Conservation (phyloP, 2,888 invertebrate species). For the Elysia crispata region DNA sequence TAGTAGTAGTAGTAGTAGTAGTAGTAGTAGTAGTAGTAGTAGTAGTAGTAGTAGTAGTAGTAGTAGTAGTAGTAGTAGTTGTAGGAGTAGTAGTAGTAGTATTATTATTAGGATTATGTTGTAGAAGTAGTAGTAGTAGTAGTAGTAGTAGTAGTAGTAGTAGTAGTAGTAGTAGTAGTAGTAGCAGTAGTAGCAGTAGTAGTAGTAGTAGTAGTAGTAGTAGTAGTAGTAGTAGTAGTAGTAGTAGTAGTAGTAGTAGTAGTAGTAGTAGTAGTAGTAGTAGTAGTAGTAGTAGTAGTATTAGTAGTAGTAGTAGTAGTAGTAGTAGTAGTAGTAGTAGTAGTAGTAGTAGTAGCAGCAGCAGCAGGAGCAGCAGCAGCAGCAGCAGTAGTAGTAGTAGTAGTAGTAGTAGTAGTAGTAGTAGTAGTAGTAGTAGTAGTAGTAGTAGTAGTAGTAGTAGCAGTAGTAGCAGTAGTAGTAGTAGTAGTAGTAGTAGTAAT, state of each 20-base stretch:
- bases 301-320: too few relatives aligned
- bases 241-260: not conserved
- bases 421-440: not conserved
- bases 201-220: not conserved
- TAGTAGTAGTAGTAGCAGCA: not conserved
- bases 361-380: not conserved
- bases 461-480: not conserved
- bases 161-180: constrained; percentile 26
- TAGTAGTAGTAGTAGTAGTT: not conserved
- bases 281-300: too few relatives aligned
- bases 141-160: not conserved
- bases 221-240: constrained; percentile 6
- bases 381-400: not conserved
- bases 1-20: too few relatives aligned
- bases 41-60: not conserved
- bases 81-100: constrained; percentile 13
- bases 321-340: not conserved
- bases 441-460: not conserved
- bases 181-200: not conserved
- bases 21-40: too few relatives aligned
- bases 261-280: too few relatives aligned
- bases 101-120: not conserved
- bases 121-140: not conserved
- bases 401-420: not conserved
- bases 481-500: not conserved